Base-by-base conservation (phyloP, 2,797 vertebrate species). In the Rhyacichthys aspro region DNA sequence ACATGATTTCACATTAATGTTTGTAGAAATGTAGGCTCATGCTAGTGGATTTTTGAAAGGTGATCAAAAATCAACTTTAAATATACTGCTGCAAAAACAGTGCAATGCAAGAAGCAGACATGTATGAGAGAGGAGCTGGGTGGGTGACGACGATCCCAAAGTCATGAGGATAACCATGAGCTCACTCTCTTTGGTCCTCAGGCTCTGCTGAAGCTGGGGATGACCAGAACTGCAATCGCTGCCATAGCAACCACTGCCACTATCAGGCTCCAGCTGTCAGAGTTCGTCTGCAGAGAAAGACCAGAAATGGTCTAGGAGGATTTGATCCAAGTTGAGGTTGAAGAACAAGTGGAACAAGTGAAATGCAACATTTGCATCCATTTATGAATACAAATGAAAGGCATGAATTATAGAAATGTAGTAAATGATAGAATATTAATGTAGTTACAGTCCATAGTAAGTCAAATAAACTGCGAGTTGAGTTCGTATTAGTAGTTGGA, bases 161-260 rank as follows among this genome's bases (percentile, higher is more conserved):
- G 10, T 67, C 69, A 36, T 44, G 59, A 17, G 15, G n/a, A 55
- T 66, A 14, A 41, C 55, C 8, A 38, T 65, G 67, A 79, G 55
- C 78, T 76, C 74, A 59, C 85, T 79, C 83, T 72, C 75, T 74
- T 55, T 36, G 36, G 54, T 67, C 61, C 75, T 93, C 88, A 93
- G 78, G 86, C 83, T 74, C 89, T 77, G 67, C 76, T 86, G 66
- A 90, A 86, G 78, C 86, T 83, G 57, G 91, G 89, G 43, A 91
- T 67, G 9, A 93, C 87, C 79, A 93, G 79, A 80, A 90, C 79
- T 32, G 86, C 78, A 15, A 92, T 78, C 38, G 90, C 90, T 59
- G 86, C 92, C 76, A 92, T 44, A 3, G 92, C 89, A 44, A 94
- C 87, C 60, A 83, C 86, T 44, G 85, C 83, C 70, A 91, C 85